Percentiles rank a stretch among this genome's conserved stretches.
Evolutionary conservation across 2,888 invertebrate species (phyloP).

Genomic region (Ligdia adustata): DNA sequence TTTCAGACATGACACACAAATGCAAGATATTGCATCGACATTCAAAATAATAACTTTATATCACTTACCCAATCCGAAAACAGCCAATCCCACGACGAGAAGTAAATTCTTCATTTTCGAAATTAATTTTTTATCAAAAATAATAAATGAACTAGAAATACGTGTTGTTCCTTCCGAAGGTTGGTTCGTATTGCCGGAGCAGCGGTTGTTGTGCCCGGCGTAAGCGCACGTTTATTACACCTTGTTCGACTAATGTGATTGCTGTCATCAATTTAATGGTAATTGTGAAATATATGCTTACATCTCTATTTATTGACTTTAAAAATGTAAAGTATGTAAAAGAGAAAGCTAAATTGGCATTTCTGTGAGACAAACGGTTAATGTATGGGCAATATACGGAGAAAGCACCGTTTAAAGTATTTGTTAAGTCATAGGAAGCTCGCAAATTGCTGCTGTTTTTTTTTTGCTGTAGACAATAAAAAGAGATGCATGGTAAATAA

Average conservation of each 20-base stretch:
- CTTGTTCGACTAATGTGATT: slow-evolving; percentile 43
- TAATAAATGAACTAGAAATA: slow-evolving; percentile 47
- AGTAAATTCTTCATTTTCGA: slow-evolving; percentile 67
- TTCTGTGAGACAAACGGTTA: slow-evolving; percentile 20
- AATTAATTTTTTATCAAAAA: slow-evolving; percentile 39
- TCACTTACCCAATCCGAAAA: slow-evolving; percentile 68
- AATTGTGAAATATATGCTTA: slow-evolving; percentile 29
- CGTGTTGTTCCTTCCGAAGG: slow-evolving; percentile 73
- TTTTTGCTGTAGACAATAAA: slow-evolving; percentile 3
- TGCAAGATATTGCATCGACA: background rate
- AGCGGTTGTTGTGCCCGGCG: slow-evolving; percentile 54
- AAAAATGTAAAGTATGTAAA: slow-evolving; percentile 23
- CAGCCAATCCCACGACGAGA: slow-evolving; percentile 54
- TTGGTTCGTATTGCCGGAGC: slow-evolving; percentile 68
- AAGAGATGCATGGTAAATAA: background rate
- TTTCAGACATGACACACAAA: slow-evolving; percentile 22
- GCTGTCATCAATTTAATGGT: slow-evolving; percentile 32
- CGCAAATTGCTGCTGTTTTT: slow-evolving; percentile 1
- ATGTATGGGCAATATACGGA: slow-evolving; percentile 21
- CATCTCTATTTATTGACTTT: slow-evolving; percentile 31
- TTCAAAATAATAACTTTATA: background rate
- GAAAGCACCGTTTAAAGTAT: slow-evolving; percentile 16
- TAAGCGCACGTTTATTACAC: slow-evolving; percentile 48
- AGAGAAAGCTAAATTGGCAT: slow-evolving; percentile 24
- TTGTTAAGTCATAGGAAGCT: slow-evolving; percentile 1